Conservation (phyloP, 2,888 invertebrate genomes). For the Scaptomyza flava region DNA sequence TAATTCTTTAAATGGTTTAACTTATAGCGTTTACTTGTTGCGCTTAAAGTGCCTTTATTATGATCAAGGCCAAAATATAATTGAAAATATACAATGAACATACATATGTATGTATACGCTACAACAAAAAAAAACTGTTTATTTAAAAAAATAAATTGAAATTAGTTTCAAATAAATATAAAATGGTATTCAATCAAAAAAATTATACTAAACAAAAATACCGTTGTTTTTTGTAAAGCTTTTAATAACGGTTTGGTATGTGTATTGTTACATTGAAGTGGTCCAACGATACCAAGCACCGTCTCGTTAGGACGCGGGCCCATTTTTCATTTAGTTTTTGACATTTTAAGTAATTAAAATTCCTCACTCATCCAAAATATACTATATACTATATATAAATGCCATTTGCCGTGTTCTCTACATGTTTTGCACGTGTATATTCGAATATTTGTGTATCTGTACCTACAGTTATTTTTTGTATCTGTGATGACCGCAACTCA, state of each 20-base stretch:
- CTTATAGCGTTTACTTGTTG: conserved; percentile 23
- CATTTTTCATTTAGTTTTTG: conserved; percentile 45
- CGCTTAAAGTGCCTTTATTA: neutral
- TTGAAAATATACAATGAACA: too few relatives aligned
- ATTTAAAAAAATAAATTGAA: neutral
- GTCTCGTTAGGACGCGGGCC: too few relatives aligned
- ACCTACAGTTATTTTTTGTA: conserved; percentile 13
- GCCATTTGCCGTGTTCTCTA: neutral
- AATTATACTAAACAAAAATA: too few relatives aligned
- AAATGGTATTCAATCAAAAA: too few relatives aligned
- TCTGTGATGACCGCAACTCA: conserved; percentile 53
- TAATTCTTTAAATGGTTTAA: conserved; percentile 32
- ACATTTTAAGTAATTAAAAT: conserved; percentile 75
- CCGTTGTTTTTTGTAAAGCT: too few relatives aligned
- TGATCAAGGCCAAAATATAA: neutral
- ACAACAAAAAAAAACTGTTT: neutral
- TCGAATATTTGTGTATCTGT: neutral
- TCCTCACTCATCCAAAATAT: conserved; percentile 43
- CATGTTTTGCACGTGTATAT: conserved; percentile 3
- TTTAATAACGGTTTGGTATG: too few relatives aligned
- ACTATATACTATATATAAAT: too few relatives aligned
- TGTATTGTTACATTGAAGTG: too few relatives aligned
- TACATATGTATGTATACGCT: too few relatives aligned
- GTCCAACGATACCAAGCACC: too few relatives aligned
- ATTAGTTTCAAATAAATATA: too few relatives aligned